Evolutionary conservation across 2,888 invertebrate species (phyloP), one percentile per base, ranked within the genome.

Genomic region (Emesis russula): DNA sequence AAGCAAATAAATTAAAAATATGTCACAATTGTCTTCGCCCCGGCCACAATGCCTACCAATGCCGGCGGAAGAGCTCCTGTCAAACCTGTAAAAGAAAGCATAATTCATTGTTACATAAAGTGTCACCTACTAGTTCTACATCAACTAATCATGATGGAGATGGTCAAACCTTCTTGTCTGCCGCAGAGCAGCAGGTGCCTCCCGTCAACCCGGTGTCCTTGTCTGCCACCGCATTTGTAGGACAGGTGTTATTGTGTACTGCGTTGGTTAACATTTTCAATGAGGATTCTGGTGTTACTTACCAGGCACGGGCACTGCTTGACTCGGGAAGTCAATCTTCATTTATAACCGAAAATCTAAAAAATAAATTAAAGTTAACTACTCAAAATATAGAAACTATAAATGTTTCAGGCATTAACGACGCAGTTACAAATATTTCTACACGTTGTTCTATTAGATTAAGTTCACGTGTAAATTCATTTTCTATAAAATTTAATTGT

Each of bases 71-170:
- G 41, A 79, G 79, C 25, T 25, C 25, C 11, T 85, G 88, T 36
- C 68, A 78, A 9, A 74, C 78, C 18, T 88, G 88, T 71, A 83
- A 83, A 70, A 11, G n/a, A 18, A 83, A 83, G 70, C 88, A 88
- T 48, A 87, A 86, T 63, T 48, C 68, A 18, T 18, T 88, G 70
- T 77, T 86, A 33, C 86, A 88, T 58, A 79, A 80, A 82, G 66
- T 9, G 68, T 31, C 44, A 25, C 25, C 25, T 25, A 25, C 25
- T 25, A 25, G 25, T 31, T 63, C 48, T 33, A 33, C 68, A 70
- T 68, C 79, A 38, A 36, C 48, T 3, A 75, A 7, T 25, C 6
- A 4, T 25, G 2, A 7, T 63, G 6, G 7, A 2, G 18, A 13
- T 2, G 25, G 6, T 25, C 6, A 63, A 25, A 25, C 25, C 63